phyloP scores from a whole-genome alignment of 2,113 vertebrate genomes.

The Eretmodus cyanostictus region DNA sequence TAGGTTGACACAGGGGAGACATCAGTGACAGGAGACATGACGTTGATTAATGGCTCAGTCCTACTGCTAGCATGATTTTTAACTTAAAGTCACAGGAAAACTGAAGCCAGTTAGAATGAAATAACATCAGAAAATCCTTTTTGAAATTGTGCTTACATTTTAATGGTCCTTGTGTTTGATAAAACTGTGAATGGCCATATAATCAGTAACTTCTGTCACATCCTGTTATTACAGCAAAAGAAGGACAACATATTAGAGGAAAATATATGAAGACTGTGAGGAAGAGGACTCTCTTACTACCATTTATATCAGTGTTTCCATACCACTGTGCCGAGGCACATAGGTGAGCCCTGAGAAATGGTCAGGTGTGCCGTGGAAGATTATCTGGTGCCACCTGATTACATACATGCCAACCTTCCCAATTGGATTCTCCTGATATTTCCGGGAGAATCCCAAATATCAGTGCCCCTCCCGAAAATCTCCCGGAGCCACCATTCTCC shows the following conservation, averaged over 20 bases:
- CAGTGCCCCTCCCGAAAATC: no score
- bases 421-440: no score
- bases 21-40: not conserved
- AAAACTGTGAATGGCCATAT: not conserved
- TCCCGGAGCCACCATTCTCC: no score
- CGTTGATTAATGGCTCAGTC: not conserved
- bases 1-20: not conserved
- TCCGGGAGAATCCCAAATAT: no score
- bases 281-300: not conserved
- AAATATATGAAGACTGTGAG: not conserved
- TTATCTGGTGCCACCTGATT: not conserved
- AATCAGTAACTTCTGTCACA: not conserved
- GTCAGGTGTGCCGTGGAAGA: not conserved
- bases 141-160: not conserved
- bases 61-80: not conserved
- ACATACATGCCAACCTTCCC: not conserved
- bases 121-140: not conserved
- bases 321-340: not conserved
- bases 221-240: not conserved
- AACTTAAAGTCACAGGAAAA: not conserved
- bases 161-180: not conserved
- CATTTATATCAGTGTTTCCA: not conserved
- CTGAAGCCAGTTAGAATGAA: not conserved
- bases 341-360: not conserved
- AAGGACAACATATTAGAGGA: not conserved